Evolutionary conservation across 1,140 invertebrate species (phyloP).

Genomic region (Drosophila dunni): DNA sequence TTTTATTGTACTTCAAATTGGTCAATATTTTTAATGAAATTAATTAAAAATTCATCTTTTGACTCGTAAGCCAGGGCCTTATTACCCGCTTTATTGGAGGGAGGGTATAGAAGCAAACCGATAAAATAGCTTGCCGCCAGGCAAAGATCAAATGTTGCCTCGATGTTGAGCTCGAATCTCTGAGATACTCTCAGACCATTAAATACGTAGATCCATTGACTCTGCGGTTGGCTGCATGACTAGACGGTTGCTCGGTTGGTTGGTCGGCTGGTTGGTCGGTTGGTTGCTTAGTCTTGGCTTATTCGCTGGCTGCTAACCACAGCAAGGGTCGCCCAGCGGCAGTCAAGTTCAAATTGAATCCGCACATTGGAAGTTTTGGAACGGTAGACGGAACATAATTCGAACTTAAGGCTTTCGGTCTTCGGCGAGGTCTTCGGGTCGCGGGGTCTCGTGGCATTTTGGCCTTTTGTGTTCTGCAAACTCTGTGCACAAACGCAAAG

Average conservation of each 20-base stretch:
- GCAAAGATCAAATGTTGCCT: constrained; percentile 73
- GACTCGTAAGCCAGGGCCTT: no score
- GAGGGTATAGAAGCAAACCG: constrained; percentile 18
- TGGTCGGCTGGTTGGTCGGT: constrained; percentile 32
- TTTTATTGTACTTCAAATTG: no score
- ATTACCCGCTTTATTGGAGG: no score
- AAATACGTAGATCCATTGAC: constrained; percentile 63
- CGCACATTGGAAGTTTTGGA: constrained; percentile 50
- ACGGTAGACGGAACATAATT: constrained; percentile 74
- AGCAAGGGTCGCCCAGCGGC: constrained; percentile 70
- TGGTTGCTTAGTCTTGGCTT: constrained; percentile 18
- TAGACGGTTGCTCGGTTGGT: constrained; percentile 9
- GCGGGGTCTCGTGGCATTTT: constrained; percentile 19
- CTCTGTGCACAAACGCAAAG: constrained; percentile 48
- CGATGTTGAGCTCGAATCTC: constrained; percentile 64
- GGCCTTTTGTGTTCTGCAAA: constrained; percentile 63
- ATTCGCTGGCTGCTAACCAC: constrained; percentile 53
- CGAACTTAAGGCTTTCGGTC: constrained; percentile 49
- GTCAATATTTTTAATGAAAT: no score
- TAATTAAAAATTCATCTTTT: no score
- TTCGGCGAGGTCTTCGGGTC: no score
- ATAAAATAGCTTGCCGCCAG: constrained; percentile 71
- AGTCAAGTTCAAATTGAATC: constrained; percentile 76
- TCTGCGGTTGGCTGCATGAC: constrained; percentile 61
- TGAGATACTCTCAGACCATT: constrained; percentile 38